Base-by-base conservation (phyloP, 2,113 vertebrate genomes). In the Myotis lucifugus region DNA sequence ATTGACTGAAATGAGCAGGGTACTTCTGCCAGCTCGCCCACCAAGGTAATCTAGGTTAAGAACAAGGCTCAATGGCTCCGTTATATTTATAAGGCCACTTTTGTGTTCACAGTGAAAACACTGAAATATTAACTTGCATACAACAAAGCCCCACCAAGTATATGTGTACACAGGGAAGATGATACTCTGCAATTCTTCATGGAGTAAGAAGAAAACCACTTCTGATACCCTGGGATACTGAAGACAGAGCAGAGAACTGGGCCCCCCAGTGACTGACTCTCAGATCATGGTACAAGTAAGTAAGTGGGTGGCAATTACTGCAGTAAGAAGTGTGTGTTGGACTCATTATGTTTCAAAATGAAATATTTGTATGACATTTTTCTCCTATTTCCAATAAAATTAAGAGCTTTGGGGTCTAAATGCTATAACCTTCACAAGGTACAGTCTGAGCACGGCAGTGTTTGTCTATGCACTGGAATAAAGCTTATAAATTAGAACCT, bases 291-390 rank as follows among this genome's bases (percentile, higher is more conserved):
- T 81, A 48, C 23, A 89, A 87, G 61, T 88, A 72, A n/a, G 76
- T 82, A 29, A 18, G 50, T 95, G 70, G 40, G 50, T 95, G 70
- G 40, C 10, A 93, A 97, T 96, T 96, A 95, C 40, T 95, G 37
- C 76, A 90, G 32, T 88, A 86, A 85, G 77, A 94, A 12, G 67
- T 94, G 23, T 96, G 54, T 95, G 48, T 94, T 17, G 13, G 46
- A 97, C 93, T 96, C 69, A 96, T 95, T 91, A 96, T 84, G 81
- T 73, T 92, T 94, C 64, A 70, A 97, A 97, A 97, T 97, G 95
- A 97, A 97, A 97, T 97, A 96, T 97, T 97, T 97, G 67, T 97
- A 93, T 97, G 91, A 95, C 95, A 97, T 97, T 97, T 97, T 96
- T 77, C 92, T 94, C 40, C 76, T 23, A 54, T 93, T 97, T 96